Conservation (phyloP, 2,113 vertebrate genomes). For the Falco punctatus region DNA sequence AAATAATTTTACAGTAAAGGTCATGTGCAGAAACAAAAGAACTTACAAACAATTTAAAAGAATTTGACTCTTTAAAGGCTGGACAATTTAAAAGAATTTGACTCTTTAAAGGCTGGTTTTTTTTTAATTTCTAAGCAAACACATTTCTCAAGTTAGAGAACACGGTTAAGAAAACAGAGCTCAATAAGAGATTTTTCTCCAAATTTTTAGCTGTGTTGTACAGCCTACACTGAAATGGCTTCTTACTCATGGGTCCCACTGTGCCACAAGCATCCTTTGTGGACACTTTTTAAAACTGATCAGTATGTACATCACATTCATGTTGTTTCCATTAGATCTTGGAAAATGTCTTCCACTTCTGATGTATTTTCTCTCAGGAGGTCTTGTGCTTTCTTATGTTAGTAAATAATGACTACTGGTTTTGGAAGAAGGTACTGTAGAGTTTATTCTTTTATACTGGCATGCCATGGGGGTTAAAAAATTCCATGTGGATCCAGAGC, state of each 20-base stretch:
- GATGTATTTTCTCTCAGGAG: not conserved
- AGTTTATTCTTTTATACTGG: not conserved
- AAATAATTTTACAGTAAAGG: not conserved
- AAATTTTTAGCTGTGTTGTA: not conserved
- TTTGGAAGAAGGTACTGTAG: not conserved
- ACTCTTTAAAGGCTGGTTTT: not conserved
- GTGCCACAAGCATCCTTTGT: not conserved
- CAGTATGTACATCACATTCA: fast-evolving
- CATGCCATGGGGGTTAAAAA: not conserved
- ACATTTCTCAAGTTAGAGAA: not conserved
- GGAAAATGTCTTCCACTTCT: not conserved
- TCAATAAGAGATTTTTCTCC: not conserved
- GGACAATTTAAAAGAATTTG: not conserved
- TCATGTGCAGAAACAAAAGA: not conserved
- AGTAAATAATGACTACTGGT: not conserved
- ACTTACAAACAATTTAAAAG: not conserved
- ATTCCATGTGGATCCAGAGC: not conserved
- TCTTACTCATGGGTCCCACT: not conserved
- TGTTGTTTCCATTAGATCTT: not conserved
- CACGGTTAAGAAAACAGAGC: not conserved
- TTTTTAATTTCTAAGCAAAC: not conserved
- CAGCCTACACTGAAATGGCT: not conserved
- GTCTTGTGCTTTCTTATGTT: not conserved
- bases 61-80: not conserved
- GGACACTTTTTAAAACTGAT: not conserved